phyloP scores from a whole-genome alignment of 2,797 vertebrate species.

The Thalassophryne amazonica region DNA sequence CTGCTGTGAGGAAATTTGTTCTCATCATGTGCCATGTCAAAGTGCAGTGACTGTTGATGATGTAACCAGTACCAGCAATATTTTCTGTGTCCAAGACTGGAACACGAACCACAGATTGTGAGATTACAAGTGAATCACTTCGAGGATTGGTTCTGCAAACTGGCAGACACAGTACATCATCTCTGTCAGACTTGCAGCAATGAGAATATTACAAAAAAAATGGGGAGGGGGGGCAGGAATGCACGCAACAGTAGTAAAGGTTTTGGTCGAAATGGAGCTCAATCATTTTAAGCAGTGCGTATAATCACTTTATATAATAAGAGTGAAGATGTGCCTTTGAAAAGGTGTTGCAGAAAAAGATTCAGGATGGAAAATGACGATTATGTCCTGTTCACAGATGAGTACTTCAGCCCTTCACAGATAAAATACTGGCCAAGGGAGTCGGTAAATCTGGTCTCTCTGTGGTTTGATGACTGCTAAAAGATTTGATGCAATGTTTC shows the following conservation, averaged over 20 bases:
- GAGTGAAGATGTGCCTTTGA: no score
- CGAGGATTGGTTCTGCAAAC: neutral
- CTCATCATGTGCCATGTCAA: neutral
- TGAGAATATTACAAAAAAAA: neutral
- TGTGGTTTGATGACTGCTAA: slow-evolving; percentile 14
- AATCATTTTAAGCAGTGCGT: slow-evolving; percentile 19
- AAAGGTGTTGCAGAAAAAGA: neutral
- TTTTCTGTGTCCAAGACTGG: slow-evolving; percentile 1
- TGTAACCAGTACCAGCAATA: slow-evolving; percentile 10
- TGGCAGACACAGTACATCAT: neutral
- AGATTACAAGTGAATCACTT: neutral
- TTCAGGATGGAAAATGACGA: slow-evolving; percentile 26
- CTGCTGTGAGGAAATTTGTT: neutral
- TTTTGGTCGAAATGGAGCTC: neutral
- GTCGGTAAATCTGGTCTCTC: slow-evolving; percentile 16
- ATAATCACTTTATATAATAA: no score
- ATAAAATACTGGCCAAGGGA: slow-evolving; percentile 23
- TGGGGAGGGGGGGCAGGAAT: no score
- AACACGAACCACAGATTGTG: neutral
- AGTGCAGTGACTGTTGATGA: slow-evolving; percentile 23
- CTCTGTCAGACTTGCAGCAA: neutral
- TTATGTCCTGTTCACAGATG: slow-evolving; percentile 36
- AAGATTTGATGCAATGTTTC: slow-evolving; percentile 3
- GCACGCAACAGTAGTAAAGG: neutral
- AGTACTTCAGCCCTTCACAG: slow-evolving; percentile 20